Percentiles rank a stretch among this genome's conserved stretches.
These are phyloP conservation scores for Delphinus delphis DNA, from an alignment of 2,113 vertebrate genomes.

Conservation along the genomic window DNA sequence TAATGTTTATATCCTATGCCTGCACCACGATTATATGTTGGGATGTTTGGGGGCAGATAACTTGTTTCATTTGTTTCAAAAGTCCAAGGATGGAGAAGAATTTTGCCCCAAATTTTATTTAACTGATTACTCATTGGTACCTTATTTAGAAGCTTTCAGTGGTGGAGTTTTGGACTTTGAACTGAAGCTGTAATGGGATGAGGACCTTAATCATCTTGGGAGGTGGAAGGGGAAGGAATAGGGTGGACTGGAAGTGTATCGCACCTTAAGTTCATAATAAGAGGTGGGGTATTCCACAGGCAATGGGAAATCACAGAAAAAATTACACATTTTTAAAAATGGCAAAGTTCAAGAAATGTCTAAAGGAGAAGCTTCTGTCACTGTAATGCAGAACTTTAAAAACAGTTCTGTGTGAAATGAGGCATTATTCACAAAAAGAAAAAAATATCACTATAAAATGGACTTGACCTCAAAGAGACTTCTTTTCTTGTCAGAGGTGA, in stretches of 20 bases:
- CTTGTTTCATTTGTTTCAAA: background rate
- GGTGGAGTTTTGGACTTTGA: background rate
- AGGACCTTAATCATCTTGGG: background rate
- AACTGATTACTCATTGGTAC: background rate
- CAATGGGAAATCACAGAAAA: background rate
- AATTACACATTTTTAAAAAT: background rate
- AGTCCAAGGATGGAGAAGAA: background rate
- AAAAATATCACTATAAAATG: background rate
- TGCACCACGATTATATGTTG: background rate
- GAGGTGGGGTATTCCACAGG: background rate
- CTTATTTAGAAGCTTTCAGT: background rate
- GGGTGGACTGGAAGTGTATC: background rate
- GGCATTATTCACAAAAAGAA: background rate
- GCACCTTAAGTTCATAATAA: background rate
- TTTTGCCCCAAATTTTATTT: background rate
- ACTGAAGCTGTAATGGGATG: background rate
- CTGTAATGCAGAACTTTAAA: background rate
- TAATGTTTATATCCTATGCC: background rate
- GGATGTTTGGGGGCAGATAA: background rate
- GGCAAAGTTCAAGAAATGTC: background rate
- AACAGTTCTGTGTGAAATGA: background rate
- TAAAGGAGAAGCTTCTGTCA: background rate
- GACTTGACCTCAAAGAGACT: background rate
- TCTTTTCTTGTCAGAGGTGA: background rate
- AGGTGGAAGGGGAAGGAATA: background rate